Base-by-base conservation (phyloP, 2,888 invertebrate species). In the Phyllotreta cruciferae region DNA sequence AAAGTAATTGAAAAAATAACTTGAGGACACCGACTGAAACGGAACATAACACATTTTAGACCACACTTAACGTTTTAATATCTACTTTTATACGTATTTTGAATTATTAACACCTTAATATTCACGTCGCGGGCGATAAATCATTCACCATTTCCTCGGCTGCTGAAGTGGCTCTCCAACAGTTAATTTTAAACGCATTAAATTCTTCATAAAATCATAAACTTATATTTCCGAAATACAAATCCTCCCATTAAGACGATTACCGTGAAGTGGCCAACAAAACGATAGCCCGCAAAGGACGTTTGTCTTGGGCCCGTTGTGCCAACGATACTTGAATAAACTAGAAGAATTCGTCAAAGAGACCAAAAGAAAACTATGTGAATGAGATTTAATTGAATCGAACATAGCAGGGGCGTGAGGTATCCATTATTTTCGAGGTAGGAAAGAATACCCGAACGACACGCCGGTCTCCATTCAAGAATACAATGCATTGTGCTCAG, bases 371-470 rank as follows among this genome's bases (percentile, higher is more conserved):
- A 64, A 24, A 24, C 24, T 63, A 62, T 64, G 63, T 63, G 64
- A 64, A 66, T 79, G 75, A 76, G 66, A 66, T 74, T 75, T 80
- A 80, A 80, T 80, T 80, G 80, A 78, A 79, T 80, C 79, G 79
- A 79, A 78, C 79, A 79, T 79, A 71, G 70, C 63, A 75, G 77
- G 77, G 79, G 80, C 80, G 80, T 80, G 80, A 80, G 78, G 71
- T 65, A 10, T 60, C 63, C 58, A 73, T 74, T 74, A 70, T 71
- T 57, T 13, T 34, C 53, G 45, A 56, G 62, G 70, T 68, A 70
- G 24, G 74, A 75, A 70, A 76, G 75, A 76, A 75, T 74, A 68
- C 70, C 24, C 70, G 73, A 73, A 56, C 76, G 77, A 77, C 77
- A 78, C 77, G 75, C 77, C 73, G 74, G 74, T 65, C 24, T 67